phyloP scores from a whole-genome alignment of 2,797 vertebrate genomes.

The Tachyglossus aculeatus region DNA sequence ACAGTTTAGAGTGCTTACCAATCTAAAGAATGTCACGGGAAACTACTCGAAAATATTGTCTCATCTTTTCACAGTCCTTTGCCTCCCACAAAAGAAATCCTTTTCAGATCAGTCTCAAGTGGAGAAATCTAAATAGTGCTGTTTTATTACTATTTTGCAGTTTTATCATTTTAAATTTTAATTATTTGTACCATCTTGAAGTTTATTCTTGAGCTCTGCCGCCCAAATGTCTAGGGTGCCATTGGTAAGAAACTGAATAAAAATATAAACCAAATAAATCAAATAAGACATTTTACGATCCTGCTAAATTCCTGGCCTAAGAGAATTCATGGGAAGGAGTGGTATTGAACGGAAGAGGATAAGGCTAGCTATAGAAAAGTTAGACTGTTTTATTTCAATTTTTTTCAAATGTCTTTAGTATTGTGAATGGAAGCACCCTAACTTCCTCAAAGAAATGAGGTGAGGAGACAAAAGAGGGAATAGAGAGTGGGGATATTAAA shows the following conservation, averaged over 20 bases:
- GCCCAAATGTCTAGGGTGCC: background rate
- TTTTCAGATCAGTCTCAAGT: constrained; percentile 1
- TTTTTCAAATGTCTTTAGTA: background rate
- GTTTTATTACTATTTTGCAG: background rate
- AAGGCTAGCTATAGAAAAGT: constrained; percentile 5
- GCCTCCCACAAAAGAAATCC: background rate
- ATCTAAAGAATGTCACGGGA: background rate
- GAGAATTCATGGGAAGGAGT: constrained; percentile 14
- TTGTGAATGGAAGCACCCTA: background rate
- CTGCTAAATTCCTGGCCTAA: constrained; percentile 24
- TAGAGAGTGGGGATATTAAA: constrained; percentile 7
- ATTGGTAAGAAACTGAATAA: background rate
- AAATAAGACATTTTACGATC: constrained; percentile 27
- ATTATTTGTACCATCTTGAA: constrained; percentile 8
- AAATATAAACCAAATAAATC: constrained; percentile 3
- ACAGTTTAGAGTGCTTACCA: background rate
- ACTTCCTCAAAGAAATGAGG: constrained; percentile 1
- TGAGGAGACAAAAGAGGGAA: background rate
- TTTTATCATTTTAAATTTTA: background rate
- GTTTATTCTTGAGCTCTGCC: constrained; percentile 3
- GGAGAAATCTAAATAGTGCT: constrained; percentile 10
- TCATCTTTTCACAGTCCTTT: background rate
- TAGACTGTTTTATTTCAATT: constrained; percentile 35
- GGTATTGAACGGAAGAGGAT: constrained; percentile 1
- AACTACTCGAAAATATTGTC: constrained; percentile 1